Conservation (phyloP, 2,113 vertebrate species). For the Nasalis larvatus region DNA sequence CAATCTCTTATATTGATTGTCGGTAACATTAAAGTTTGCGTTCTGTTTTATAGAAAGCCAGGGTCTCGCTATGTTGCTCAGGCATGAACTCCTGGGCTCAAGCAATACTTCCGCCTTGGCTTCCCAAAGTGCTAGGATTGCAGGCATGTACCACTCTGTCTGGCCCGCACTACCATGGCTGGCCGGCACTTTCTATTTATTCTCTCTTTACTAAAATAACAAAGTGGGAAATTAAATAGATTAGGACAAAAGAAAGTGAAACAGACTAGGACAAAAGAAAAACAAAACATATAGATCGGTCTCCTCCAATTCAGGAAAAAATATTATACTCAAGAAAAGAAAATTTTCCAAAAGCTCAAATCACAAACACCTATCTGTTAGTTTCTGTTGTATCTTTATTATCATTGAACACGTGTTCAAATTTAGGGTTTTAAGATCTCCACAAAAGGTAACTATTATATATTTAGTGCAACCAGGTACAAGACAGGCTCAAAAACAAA, state of each 20-base stretch:
- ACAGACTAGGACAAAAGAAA: neutral
- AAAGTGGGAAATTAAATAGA: neutral
- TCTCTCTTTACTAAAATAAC: slow-evolving; percentile 26
- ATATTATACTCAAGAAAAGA: neutral
- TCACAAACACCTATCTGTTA: neutral
- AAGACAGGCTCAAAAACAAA: neutral
- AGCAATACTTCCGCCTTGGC: neutral
- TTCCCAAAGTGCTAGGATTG: too few relatives aligned
- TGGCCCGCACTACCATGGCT: neutral
- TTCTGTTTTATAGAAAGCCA: neutral
- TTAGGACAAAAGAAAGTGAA: neutral
- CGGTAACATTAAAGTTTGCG: neutral
- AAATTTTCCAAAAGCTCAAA: slow-evolving; percentile 21
- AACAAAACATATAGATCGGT: neutral
- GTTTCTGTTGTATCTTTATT: neutral
- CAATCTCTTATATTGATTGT: neutral
- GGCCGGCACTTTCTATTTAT: neutral
- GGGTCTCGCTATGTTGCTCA: neutral
- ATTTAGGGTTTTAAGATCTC: neutral
- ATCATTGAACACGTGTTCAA: neutral
- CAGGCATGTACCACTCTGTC: too few relatives aligned
- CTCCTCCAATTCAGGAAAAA: neutral
- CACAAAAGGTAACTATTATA: neutral
- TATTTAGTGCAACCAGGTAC: neutral
- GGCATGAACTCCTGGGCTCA: neutral